Evolutionary conservation across 1,140 invertebrate genomes (phyloP), one percentile per base, ranked within the genome.

Genomic region (Drosophila azteca): DNA sequence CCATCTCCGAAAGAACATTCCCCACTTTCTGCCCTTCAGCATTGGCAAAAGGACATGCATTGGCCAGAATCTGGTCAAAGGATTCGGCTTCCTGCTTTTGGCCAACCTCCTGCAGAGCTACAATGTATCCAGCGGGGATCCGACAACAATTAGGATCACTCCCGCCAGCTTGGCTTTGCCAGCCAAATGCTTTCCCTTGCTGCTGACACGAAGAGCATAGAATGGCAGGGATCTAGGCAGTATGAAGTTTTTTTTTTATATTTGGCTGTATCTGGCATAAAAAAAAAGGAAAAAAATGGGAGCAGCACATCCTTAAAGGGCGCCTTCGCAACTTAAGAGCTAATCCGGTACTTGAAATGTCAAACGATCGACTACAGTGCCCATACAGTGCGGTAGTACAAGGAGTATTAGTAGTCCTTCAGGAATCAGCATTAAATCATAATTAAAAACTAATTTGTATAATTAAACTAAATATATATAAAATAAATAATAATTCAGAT

Each of bases 11-110:
- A 93, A 90, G 67, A 94, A 94, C 65, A 92, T 94, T 22, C 92
- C 95, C 3, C 94, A 96, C 90, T 98, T 97, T 79, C 92, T 98
- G 11, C 97, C 97, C 0, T 98, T 98, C 91, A 96, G 96, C 69
- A 96, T 96, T n/a, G 96, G 97, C 0, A 95, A 96, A 70, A 92
- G 97, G 6, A 96, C 96, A 0, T 98, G 97, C 88, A 95, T 98
- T 76, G 97, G 97, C 0, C 97, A 97, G 91, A 96, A 96, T 58
- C 92, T 98, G 48, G 95, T 97, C 0, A 94, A 95, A n/a, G 94
- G 95, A 20, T 94, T 96, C 79, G 94, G 94, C 57, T 96, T 97
- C 90, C 93, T 96, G 0, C 94, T 95, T 41, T 89, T 97, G 43
- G 94, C 95, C 0, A 96, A 95, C 39, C 91, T 98, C 4, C 83